Conservation (phyloP, 2,797 vertebrate genomes). For the Pitangus sulphuratus region DNA sequence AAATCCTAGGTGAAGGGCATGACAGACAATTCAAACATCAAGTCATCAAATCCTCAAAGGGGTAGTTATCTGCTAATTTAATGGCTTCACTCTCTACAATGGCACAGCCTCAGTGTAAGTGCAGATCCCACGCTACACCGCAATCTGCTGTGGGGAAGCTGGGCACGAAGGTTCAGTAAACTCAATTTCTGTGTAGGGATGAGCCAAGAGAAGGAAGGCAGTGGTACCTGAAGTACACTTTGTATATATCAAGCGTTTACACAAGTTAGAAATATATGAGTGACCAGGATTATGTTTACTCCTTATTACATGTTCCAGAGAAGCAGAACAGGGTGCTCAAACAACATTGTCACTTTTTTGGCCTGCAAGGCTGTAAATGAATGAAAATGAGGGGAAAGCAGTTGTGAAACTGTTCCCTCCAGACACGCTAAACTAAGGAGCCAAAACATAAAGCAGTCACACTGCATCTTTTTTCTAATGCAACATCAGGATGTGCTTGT, state of each 20-base stretch:
- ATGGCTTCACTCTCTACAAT: not conserved
- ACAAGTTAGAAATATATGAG: not conserved
- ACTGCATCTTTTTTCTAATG: not conserved
- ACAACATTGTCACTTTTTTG: not conserved
- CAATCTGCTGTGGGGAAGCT: not conserved
- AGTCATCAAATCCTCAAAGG: not conserved
- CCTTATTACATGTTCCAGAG: not conserved
- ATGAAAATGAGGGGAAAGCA: not conserved
- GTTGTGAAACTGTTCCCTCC: not conserved
- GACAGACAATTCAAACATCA: not conserved
- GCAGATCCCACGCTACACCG: not conserved
- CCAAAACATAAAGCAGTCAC: not conserved
- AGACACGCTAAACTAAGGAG: not conserved
- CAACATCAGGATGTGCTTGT: not conserved
- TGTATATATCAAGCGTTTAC: not conserved
- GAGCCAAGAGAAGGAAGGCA: not conserved
- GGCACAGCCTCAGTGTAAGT: not conserved
- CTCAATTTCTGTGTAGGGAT: not conserved
- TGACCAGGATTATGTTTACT: not conserved
- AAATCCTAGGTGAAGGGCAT: not conserved
- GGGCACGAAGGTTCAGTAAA: not conserved
- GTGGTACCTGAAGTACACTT: not conserved
- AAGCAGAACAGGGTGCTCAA: not conserved
- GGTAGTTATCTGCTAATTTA: not conserved
- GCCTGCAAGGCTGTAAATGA: not conserved